Percentiles rank a stretch among this genome's conserved stretches.
phyloP scores from a whole-genome alignment of 2,797 vertebrate genomes.

The Coranthus polyacanthus region DNA sequence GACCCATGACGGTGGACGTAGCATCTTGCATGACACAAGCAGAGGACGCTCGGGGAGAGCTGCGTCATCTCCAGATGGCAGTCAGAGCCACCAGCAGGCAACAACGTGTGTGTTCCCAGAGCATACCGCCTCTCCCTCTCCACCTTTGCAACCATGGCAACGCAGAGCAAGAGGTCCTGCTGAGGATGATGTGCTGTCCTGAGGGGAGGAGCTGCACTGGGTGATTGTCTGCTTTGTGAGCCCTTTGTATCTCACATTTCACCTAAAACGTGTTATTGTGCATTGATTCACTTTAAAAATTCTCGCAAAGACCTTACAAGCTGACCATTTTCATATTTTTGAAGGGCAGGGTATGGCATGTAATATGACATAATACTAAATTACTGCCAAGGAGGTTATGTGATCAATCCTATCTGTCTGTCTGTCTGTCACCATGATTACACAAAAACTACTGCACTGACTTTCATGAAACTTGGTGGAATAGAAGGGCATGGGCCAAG shows the following conservation, averaged over 20 bases:
- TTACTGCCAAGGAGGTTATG: too few species aligned
- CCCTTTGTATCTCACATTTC: slow-evolving; percentile 22
- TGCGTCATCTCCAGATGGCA: slow-evolving; percentile 79
- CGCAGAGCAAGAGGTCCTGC: slow-evolving; percentile 78
- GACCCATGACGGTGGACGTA: background rate
- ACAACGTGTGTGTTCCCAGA: slow-evolving; percentile 46
- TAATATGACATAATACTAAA: too few species aligned
- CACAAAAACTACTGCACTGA: too few species aligned
- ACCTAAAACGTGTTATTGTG: background rate
- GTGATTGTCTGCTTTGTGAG: slow-evolving; percentile 46
- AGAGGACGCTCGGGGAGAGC: slow-evolving; percentile 42
- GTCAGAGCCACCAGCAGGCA: slow-evolving; percentile 58
- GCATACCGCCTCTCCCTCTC: slow-evolving; percentile 78
- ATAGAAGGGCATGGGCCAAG: too few species aligned
- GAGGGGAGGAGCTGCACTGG: slow-evolving; percentile 57
- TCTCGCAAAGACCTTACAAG: too few species aligned
- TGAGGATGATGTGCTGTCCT: slow-evolving; percentile 67
- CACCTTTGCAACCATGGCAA: slow-evolving; percentile 89
- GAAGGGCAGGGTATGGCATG: too few species aligned
- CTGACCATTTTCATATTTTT: too few species aligned
- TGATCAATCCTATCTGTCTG: too few species aligned
- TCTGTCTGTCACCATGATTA: too few species aligned
- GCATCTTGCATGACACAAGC: slow-evolving; percentile 20
- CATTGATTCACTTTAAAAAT: background rate
- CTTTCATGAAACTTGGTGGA: too few species aligned